phyloP scores from a whole-genome alignment of 2,113 vertebrate species.

The Panurus biarmicus region DNA sequence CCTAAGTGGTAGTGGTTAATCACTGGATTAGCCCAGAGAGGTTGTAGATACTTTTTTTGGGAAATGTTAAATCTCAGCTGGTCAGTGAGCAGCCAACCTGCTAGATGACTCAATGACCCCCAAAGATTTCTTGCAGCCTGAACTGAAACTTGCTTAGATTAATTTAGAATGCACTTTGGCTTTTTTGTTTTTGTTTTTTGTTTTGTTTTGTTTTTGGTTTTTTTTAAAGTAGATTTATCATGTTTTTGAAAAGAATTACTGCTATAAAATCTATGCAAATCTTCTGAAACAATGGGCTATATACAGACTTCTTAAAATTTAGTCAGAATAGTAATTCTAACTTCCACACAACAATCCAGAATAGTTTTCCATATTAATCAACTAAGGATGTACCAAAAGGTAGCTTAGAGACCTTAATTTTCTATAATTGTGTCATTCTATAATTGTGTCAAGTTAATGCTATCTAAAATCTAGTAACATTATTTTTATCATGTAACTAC shows the following conservation, averaged over 20 bases:
- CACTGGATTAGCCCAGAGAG: not conserved
- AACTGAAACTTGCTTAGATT: not conserved
- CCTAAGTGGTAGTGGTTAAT: not conserved
- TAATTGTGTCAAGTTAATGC: not conserved
- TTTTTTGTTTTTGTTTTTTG: too few relatives aligned
- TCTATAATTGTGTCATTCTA: not conserved
- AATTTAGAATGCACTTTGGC: not conserved
- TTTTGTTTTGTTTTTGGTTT: too few relatives aligned
- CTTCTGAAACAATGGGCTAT: not conserved
- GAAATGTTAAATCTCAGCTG: not conserved
- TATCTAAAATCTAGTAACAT: not conserved
- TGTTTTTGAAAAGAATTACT: not conserved
- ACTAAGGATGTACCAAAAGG: not conserved
- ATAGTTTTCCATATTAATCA: not conserved
- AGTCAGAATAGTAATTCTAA: not conserved
- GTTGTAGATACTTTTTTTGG: not conserved
- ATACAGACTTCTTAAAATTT: not conserved
- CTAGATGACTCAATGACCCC: not conserved
- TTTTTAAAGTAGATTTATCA: not conserved
- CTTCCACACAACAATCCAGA: not conserved
- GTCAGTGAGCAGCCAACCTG: not conserved
- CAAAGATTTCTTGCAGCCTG: not conserved
- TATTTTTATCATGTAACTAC: not conserved
- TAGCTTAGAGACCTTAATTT: not conserved
- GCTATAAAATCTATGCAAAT: not conserved